Evolutionary conservation across 2,797 vertebrate genomes (phyloP), one percentile per base, ranked within the genome.

Genomic region (Lutjanus campechanus): DNA sequence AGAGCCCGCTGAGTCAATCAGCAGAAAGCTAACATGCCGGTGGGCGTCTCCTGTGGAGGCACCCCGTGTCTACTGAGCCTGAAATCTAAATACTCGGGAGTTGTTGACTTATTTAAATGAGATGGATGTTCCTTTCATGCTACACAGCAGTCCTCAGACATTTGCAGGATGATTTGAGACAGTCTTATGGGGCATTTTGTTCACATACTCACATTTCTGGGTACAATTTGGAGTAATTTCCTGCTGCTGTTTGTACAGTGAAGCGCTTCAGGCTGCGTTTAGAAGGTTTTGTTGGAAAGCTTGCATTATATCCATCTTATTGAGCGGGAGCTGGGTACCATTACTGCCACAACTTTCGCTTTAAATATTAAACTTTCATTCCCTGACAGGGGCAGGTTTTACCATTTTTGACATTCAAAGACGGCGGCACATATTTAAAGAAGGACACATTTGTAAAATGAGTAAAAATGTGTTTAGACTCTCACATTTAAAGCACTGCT

Each of bases 41-140:
- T 70, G 75, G 87, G 82, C 53, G 59, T 79, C 86, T 85, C 84
- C 83, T 53, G 80, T 63, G 58, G 79, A 85, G 74, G 44, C 81
- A 66, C 81, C 84, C 68, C 1, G 62, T 49, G 63, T 77, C 83
- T 81, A 16, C 77, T 74, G 79, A 87, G 78, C 82, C 69, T 40
- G 3, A 76, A 82, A 88, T 85, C 77, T 65, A 85, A 86, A 87
- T 78, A 76, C 73, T 79, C 75, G 46, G n/a, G 64, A 85, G 82
- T 77, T 85, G 76, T 73, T 86, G 89, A 87, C 83, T 93, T 85
- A 91, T 93, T 92, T 87, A 93, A 90, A 90, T 92, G 80, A 89
- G 87, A 89, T 70, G 75, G 80, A 85, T 89, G 77, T 78, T 88
- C 64, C 73, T 76, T 76, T 76, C 44, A 53, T 80, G 81, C 73